These are phyloP conservation scores for Sesamia nonagrioides DNA, from an alignment of 1,140 invertebrate species.

Conservation along the genomic window DNA sequence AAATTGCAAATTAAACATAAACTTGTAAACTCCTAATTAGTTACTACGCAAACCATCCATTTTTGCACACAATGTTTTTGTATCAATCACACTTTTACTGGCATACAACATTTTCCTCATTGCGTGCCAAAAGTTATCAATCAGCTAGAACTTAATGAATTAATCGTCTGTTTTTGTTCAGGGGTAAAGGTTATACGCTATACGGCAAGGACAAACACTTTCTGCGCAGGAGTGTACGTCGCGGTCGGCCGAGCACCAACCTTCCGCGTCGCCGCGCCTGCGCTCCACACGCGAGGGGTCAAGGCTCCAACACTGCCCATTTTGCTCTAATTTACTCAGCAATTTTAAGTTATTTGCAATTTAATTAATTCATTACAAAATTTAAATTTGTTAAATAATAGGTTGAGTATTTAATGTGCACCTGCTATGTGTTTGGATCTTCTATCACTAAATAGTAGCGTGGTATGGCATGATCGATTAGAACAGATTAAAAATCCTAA, in stretches of 20 bases:
- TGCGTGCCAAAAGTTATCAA: constrained; percentile 14
- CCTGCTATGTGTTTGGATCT: neutral
- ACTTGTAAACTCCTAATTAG: neutral
- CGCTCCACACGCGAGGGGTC: constrained; percentile 69
- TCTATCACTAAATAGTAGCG: neutral
- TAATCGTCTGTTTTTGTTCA: constrained; percentile 58
- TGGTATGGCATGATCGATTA: neutral
- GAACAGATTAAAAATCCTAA: neutral
- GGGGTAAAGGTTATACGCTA: constrained; percentile 77
- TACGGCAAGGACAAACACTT: constrained; percentile 83
- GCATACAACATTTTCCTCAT: constrained; percentile 15
- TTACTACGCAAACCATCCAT: neutral
- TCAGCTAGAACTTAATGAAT: constrained; percentile 22
- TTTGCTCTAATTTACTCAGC: constrained; percentile 65
- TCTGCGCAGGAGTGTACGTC: constrained; percentile 80
- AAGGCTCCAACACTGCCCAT: constrained; percentile 73
- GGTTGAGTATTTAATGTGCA: neutral
- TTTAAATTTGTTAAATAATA: constrained; percentile 7
- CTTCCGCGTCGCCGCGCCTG: constrained; percentile 78
- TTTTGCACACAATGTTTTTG: constrained; percentile 7
- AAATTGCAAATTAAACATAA: too few relatives aligned
- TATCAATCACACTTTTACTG: constrained; percentile 2
- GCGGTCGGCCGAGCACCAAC: constrained; percentile 69
- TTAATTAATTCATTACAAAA: constrained; percentile 32
- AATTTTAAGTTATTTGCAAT: constrained; percentile 33